These are phyloP conservation scores for Dynastes tityus DNA, from an alignment of 2,888 invertebrate genomes.

Conservation along the genomic window DNA sequence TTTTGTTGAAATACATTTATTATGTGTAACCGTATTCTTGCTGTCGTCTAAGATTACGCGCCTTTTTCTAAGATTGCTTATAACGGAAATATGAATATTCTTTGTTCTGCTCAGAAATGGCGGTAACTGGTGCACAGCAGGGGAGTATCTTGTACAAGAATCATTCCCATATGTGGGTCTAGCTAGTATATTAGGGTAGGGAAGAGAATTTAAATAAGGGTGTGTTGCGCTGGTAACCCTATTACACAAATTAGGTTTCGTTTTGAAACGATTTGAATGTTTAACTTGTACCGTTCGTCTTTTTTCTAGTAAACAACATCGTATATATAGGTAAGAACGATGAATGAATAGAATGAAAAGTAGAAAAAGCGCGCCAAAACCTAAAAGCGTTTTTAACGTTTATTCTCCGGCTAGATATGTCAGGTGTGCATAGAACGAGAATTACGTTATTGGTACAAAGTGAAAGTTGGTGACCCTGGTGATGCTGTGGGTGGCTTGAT, in stretches of 20 bases:
- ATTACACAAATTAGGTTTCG: slow-evolving; percentile 49
- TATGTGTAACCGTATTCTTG: too few relatives aligned
- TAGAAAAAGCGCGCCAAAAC: slow-evolving; percentile 37
- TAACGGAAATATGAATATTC: slow-evolving; percentile 39
- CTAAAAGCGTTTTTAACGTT: slow-evolving; percentile 21
- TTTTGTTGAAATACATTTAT: too few relatives aligned
- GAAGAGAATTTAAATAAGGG: slow-evolving; percentile 29
- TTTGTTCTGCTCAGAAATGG: slow-evolving; percentile 44
- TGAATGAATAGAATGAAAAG: slow-evolving; percentile 11
- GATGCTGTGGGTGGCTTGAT: slow-evolving; percentile 39
- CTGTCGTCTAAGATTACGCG: too few relatives aligned
- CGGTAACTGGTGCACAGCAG: slow-evolving; percentile 34
- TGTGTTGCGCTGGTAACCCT: slow-evolving; percentile 44
- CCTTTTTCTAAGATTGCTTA: not conserved
- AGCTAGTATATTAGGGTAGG: slow-evolving; percentile 24
- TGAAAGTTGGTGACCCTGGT: slow-evolving; percentile 34
- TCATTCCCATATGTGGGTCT: slow-evolving; percentile 25
- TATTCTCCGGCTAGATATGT: not conserved
- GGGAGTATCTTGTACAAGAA: slow-evolving; percentile 38
- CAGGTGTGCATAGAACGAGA: slow-evolving; percentile 8
- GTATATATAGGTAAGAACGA: not conserved
- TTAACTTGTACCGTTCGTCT: slow-evolving; percentile 30
- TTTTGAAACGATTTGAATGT: slow-evolving; percentile 43
- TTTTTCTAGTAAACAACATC: slow-evolving; percentile 21
- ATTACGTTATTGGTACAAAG: slow-evolving; percentile 15